A percentile compares a stretch with the other conserved stretches of the same genome.
Evolutionary conservation across 2,113 vertebrate genomes (phyloP).

Genomic region (Ellobius talpinus): DNA sequence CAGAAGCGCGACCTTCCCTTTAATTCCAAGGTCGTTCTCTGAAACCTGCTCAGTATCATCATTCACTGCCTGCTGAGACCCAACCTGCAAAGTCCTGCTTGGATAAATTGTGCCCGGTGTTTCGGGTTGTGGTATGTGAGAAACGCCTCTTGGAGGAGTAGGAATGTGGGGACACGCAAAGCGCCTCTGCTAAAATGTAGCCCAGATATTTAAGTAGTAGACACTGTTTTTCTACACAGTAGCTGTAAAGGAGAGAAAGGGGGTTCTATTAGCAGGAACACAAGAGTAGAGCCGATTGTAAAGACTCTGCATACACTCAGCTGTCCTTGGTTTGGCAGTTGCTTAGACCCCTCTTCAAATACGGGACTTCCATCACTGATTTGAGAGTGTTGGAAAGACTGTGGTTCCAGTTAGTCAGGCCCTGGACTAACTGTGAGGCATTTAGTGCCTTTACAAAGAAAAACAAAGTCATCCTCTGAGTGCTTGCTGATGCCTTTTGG

Average conservation of each 20-base stretch:
- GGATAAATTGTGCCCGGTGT: background rate
- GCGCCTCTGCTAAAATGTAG: background rate
- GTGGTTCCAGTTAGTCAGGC: background rate
- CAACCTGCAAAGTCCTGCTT: background rate
- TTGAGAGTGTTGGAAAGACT: background rate
- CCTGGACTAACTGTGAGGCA: background rate
- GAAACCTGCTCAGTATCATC: background rate
- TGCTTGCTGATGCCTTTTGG: background rate
- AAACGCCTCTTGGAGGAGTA: background rate
- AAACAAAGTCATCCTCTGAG: background rate
- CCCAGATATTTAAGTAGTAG: background rate
- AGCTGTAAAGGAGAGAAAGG: background rate
- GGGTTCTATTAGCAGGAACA: background rate
- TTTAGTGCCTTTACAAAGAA: background rate
- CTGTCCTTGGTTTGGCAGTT: background rate
- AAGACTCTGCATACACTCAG: background rate
- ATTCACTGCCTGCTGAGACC: background rate
- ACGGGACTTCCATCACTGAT: background rate
- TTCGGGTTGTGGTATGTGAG: background rate
- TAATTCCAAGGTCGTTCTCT: background rate
- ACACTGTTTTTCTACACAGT: background rate
- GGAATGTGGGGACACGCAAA: background rate
- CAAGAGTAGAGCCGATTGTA: background rate
- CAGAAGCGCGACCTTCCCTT: conserved; percentile 41
- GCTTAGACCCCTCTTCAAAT: conserved; percentile 6